Evolutionary conservation across 2,888 invertebrate genomes (phyloP).

Genomic region (Coremacera marginata): DNA sequence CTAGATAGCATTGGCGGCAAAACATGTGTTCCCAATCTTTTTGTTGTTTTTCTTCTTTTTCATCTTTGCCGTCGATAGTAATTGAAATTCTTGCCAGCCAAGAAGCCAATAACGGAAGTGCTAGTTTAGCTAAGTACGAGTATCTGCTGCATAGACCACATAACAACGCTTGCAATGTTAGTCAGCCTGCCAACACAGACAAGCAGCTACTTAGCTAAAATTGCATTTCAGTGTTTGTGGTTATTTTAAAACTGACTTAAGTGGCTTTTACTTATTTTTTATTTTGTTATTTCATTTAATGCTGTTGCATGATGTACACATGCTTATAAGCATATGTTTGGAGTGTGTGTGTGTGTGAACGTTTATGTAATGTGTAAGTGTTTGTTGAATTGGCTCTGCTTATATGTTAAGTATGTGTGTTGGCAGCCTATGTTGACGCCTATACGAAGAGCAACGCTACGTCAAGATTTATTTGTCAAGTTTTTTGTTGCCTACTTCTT

Average conservation of each 20-base stretch:
- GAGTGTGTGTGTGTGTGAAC: not conserved
- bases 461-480: slow-evolving; percentile 38
- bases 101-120: too few species aligned
- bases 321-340: not conserved
- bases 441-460: not conserved
- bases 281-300: slow-evolving; percentile 20
- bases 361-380: not conserved
- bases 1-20: not conserved
- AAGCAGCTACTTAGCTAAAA: slow-evolving; percentile 22
- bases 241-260: not conserved
- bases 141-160: not conserved
- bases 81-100: too few species aligned
- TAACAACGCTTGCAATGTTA: not conserved
- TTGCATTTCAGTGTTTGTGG: slow-evolving; percentile 43
- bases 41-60: too few species aligned
- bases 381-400: slow-evolving; percentile 5
- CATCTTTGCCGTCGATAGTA: too few species aligned
- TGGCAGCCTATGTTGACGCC: not conserved
- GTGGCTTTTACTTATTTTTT: not conserved
- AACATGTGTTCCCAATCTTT: not conserved
- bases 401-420: slow-evolving; percentile 12
- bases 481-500: not conserved
- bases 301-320: not conserved
- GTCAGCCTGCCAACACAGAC: not conserved
- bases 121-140: not conserved